Evolutionary conservation across 2,113 vertebrate genomes (phyloP).

Genomic region (Eclectus roratus): DNA sequence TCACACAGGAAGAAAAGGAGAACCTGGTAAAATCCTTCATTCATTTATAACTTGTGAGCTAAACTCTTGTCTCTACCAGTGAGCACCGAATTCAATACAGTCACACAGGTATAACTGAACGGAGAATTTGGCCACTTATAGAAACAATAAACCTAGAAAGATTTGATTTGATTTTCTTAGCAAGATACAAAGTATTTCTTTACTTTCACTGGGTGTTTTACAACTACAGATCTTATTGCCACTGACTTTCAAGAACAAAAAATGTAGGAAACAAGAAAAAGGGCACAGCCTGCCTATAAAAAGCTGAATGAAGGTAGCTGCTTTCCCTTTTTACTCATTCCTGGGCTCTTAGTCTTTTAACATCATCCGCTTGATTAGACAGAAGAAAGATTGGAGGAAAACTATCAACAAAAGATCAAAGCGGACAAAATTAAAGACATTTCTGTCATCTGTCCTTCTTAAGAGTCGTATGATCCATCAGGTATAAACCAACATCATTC

Average conservation of each 20-base stretch:
- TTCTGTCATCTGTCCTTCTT: not conserved
- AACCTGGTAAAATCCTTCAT: slow-evolving; percentile 49
- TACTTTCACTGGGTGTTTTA: not conserved
- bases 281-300: not conserved
- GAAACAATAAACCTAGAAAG: not conserved
- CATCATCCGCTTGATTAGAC: not conserved
- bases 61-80: not conserved
- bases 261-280: not conserved
- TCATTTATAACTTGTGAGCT: slow-evolving; percentile 15
- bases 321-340: not conserved
- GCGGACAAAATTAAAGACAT: not conserved
- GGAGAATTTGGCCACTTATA: not conserved
- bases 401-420: not conserved
- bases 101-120: not conserved
- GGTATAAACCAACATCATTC: not conserved
- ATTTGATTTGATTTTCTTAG: not conserved
- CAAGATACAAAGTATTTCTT: not conserved
- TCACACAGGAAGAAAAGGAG: slow-evolving; percentile 31
- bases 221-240: not conserved
- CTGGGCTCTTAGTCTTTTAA: not conserved
- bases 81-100: not conserved
- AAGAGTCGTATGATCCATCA: not conserved
- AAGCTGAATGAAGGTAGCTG: not conserved
- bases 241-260: not conserved
- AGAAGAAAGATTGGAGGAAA: not conserved